Evolutionary conservation across 2,888 invertebrate species (phyloP), one percentile per base, ranked within the genome.

Genomic region (Eilema depressum): DNA sequence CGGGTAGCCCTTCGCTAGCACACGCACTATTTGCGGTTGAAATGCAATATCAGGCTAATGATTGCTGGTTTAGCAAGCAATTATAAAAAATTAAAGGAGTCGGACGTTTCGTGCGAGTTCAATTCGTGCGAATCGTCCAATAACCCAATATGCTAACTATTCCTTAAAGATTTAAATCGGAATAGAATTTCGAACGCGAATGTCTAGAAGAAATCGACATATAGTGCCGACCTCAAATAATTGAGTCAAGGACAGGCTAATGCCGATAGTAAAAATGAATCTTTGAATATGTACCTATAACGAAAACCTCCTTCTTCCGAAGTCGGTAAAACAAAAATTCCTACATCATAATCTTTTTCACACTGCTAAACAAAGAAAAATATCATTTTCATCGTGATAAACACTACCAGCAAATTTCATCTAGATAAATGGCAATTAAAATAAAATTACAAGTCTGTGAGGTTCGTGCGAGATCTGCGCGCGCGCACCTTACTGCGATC

Each of bases 311-410:
- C 5, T 47, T 47, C 20, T 47, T n/a, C 10, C 12, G 47, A n/a
- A 53, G n/a, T 53, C 2, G 53, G 53, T 47, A 47, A 53, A 37
- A n/a, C n/a, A 7, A 63, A 25, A 10, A 3, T 8, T 25, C 12
- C 14, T 37, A 8, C 63, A 41, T 20, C 41, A 23, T 25, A 63
- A 63, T 41, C 25, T 41, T 37, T 25, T 41, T 26, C 17, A 28
- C 28, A 53, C 28, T 23, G 12, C 30, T 33, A 20, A 53, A 53
- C 20, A 56, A 56, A 74, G 7, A 60, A 69, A 63, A 71, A 68
- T 67, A 75, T 12, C 41, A 70, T 80, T 79, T 78, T 75, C 80
- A 80, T 79, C 80, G 57, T 63, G 76, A 78, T 74, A 78, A 65
- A 47, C 61, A 63, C 10, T 26, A n/a, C n/a, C n/a, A 47, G n/a